Conservation (phyloP, 2,797 vertebrate species). For the Astyanax mexicanus region DNA sequence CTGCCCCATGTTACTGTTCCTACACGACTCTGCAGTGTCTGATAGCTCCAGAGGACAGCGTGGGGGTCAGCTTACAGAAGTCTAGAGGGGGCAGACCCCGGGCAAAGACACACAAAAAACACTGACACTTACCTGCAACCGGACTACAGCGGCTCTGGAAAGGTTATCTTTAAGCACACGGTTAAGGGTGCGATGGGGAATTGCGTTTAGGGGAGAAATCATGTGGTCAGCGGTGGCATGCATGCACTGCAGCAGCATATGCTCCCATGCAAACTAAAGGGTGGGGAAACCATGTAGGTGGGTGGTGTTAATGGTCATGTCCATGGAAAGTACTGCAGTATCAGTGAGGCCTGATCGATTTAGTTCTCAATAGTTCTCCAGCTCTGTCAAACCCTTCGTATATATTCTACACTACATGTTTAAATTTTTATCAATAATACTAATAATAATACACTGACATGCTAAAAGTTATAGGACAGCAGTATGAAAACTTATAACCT, state of each 20-base stretch:
- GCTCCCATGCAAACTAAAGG: constrained; percentile 67
- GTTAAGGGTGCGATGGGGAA: constrained; percentile 15
- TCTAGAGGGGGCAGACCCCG: background rate
- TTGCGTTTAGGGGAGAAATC: constrained; percentile 38
- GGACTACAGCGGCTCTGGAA: constrained; percentile 6
- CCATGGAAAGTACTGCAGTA: constrained; percentile 72
- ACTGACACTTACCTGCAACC: constrained; percentile 34
- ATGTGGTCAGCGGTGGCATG: constrained; percentile 55
- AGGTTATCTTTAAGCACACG: background rate
- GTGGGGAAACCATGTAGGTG: constrained; percentile 42
- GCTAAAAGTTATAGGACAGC: too few relatives aligned
- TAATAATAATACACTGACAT: too few relatives aligned
- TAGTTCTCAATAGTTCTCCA: background rate
- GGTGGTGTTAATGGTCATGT: constrained; percentile 54
- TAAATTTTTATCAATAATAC: too few relatives aligned
- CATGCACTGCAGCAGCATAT: constrained; percentile 66
- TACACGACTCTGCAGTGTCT: constrained; percentile 51
- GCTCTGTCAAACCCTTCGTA: too few relatives aligned
- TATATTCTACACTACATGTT: too few relatives aligned
- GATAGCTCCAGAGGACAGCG: constrained; percentile 40
- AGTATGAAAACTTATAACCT: too few relatives aligned
- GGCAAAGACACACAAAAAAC: background rate
- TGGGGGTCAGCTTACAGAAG: background rate
- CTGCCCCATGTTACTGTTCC: constrained; percentile 43
- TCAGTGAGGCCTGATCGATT: constrained; percentile 31